These are phyloP conservation scores for Drosophila ohnishii DNA, from an alignment of 1,140 invertebrate genomes.

Conservation along the genomic window DNA sequence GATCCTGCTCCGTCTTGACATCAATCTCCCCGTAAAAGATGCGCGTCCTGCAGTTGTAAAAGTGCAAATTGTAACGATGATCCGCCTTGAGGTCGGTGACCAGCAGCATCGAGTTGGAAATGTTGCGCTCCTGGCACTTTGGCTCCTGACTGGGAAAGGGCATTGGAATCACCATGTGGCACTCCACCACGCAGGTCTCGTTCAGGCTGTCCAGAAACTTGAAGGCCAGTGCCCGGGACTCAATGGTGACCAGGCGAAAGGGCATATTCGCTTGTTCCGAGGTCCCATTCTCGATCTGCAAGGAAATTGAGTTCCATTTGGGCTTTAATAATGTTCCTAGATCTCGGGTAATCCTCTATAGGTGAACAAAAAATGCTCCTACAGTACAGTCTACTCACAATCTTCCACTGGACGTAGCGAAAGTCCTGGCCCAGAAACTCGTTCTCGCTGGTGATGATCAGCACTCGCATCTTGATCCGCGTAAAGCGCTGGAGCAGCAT, in stretches of 20 bases:
- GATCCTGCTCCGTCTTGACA: conserved; percentile 73
- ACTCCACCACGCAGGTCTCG: conserved; percentile 73
- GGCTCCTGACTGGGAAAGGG: conserved; percentile 59
- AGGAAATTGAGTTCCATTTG: not conserved
- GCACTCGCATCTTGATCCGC: conserved; percentile 75
- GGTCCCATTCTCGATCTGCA: conserved; percentile 76
- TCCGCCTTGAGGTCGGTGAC: conserved; percentile 63
- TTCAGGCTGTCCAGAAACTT: conserved; percentile 76
- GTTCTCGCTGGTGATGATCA: conserved; percentile 77
- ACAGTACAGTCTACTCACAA: conserved; percentile 81
- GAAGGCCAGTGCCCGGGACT: conserved; percentile 71
- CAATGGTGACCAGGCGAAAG: conserved; percentile 68
- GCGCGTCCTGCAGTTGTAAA: conserved; percentile 71
- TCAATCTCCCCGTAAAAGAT: conserved; percentile 78
- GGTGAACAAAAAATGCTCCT: conserved; percentile 27
- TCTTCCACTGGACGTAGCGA: conserved; percentile 83
- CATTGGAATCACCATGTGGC: conserved; percentile 63
- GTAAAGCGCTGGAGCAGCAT: conserved; percentile 71
- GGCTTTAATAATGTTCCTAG: conserved; percentile 3
- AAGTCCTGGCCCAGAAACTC: conserved; percentile 78
- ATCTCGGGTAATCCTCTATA: not conserved
- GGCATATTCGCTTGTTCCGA: conserved; percentile 71
- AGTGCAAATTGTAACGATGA: conserved; percentile 66
- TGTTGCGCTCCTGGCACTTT: conserved; percentile 65
- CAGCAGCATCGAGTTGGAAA: conserved; percentile 68